Evolutionary conservation across 2,888 invertebrate genomes (phyloP).

Genomic region (Philopedon plagiatum): DNA sequence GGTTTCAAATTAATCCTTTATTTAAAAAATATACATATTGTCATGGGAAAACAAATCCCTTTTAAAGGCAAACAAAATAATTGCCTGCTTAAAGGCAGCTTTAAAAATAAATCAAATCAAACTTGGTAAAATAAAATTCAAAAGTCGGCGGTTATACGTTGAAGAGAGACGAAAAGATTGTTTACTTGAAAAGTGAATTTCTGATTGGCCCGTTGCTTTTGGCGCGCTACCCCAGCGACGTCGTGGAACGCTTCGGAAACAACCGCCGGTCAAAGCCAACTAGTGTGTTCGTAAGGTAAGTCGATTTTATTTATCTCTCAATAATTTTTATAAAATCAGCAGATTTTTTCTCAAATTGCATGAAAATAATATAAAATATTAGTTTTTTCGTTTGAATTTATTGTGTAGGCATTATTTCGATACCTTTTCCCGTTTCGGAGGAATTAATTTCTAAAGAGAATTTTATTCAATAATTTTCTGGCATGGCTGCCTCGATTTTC

Average conservation of each 20-base stretch:
- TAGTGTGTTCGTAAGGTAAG: constrained; percentile 61
- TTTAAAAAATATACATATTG: too few relatives aligned
- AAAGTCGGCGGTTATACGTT: constrained; percentile 38
- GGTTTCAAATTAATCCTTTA: too few relatives aligned
- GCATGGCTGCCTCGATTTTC: constrained; percentile 64
- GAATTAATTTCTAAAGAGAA: constrained; percentile 58
- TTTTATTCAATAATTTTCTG: constrained; percentile 62
- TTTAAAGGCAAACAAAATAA: not conserved
- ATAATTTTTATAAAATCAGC: constrained; percentile 65
- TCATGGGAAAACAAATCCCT: not conserved
- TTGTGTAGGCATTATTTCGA: constrained; percentile 55
- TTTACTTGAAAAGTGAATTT: constrained; percentile 26
- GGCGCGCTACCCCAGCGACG: constrained; percentile 65
- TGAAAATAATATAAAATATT: constrained; percentile 63
- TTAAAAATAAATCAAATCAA: constrained; percentile 25
- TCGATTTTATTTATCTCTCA: constrained; percentile 62
- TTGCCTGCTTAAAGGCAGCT: not conserved
- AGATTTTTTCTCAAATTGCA: constrained; percentile 62
- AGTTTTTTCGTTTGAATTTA: constrained; percentile 67
- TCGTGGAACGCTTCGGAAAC: constrained; percentile 64
- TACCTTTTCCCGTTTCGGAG: constrained; percentile 57
- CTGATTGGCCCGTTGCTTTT: constrained; percentile 64
- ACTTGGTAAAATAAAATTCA: constrained; percentile 24
- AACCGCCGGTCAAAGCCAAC: constrained; percentile 51
- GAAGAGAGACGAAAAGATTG: constrained; percentile 37